Evolutionary conservation across 2,888 invertebrate species (phyloP), one percentile per base, ranked within the genome.

Genomic region (Asteroscopus sphinx): DNA sequence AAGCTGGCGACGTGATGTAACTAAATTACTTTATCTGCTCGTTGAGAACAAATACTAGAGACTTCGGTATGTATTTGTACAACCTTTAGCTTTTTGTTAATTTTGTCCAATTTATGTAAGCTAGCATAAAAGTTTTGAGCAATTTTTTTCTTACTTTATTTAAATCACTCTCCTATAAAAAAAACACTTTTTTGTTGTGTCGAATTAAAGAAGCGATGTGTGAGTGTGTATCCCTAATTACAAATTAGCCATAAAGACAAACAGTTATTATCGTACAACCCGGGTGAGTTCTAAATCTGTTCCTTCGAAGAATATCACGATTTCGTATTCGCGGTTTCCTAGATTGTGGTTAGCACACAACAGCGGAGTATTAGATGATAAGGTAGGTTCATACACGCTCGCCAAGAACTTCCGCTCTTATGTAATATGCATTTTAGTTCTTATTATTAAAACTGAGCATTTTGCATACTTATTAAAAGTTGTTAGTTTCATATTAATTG

Each of bases 321-420:
- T 74, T 70, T 70, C 64, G 41, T 61, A 42, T 46, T 42, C 49
- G 69, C 59, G 73, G 66, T 66, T 76, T 69, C 56, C 67, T 56
- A 42, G 51, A 59, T 36, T 41, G 51, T 40, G 76, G 76, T 74
- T 16, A 26, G 36, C 33, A 48, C 48, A 49, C 30, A 35, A 40
- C 28, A 25, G 48, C 35, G 41, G 41, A 17, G 28, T 51, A 17
- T 28, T 51, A 45, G 39, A 51, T 46, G 58, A 57, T 75, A 57
- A 58, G 51, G 52, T 35, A 30, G 33, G 46, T 53, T 54, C 42
- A 54, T 33, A 56, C 48, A 15, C 16, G 33, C 54, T 47, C 52
- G 32, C 13, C 21, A 35, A 40, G 25, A n/a, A 59, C 49, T 76
- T 67, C 76, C 74, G 58, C 44, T 53, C 30, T 74, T 74, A 73